Evolutionary conservation across 1,140 invertebrate species (phyloP).

Genomic region (Ptiloglossa arizonensis): DNA sequence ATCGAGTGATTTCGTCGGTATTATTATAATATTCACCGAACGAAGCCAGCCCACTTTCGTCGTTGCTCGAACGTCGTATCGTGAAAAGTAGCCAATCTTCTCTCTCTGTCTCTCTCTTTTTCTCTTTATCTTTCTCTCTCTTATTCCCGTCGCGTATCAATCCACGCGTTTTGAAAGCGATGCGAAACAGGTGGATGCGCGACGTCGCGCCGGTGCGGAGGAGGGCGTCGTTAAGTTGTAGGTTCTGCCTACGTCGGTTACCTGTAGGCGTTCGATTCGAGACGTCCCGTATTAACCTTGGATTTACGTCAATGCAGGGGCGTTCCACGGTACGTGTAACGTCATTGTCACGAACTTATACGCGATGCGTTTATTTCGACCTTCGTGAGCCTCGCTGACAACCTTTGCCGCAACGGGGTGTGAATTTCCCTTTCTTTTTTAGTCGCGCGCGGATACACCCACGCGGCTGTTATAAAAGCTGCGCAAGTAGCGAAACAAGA

Average conservation of each 20-base stretch:
- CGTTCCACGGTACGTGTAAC: constrained; percentile 51
- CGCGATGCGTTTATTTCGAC: constrained; percentile 53
- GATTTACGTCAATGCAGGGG: constrained; percentile 65
- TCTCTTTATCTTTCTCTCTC: too few relatives aligned
- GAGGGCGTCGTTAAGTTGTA: constrained; percentile 47
- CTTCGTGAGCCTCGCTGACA: constrained; percentile 22
- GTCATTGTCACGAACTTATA: constrained; percentile 55
- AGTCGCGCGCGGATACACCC: too few relatives aligned
- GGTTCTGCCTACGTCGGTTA: constrained; percentile 42
- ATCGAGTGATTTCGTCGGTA: too few relatives aligned
- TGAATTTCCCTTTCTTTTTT: constrained; percentile 10
- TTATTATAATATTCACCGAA: too few relatives aligned
- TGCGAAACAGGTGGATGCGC: constrained; percentile 53
- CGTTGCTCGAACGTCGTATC: too few relatives aligned
- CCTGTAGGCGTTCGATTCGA: constrained; percentile 60
- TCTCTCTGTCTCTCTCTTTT: too few relatives aligned
- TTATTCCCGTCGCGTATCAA: neutral
- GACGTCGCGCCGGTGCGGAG: neutral
- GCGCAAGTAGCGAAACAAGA: too few relatives aligned
- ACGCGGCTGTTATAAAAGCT: too few relatives aligned
- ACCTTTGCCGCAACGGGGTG: constrained; percentile 14
- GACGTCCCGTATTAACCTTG: constrained; percentile 62
- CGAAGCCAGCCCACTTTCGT: too few relatives aligned
- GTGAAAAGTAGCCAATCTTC: too few relatives aligned
- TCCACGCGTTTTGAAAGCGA: constrained; percentile 17